Conservation (phyloP, 2,888 invertebrate genomes). For the Lingula anatina region DNA sequence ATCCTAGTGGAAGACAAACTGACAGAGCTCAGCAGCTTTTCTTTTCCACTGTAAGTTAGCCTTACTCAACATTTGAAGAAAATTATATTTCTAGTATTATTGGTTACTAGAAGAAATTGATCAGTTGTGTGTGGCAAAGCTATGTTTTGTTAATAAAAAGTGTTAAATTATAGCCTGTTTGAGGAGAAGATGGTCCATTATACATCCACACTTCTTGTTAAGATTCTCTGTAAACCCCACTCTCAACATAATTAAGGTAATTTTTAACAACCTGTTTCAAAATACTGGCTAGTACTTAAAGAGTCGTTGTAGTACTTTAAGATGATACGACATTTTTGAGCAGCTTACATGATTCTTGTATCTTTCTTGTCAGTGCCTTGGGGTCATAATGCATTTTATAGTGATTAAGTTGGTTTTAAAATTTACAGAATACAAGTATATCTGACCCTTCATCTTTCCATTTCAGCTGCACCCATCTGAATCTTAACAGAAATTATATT, state of each 20-base stretch:
- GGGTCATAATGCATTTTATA: neutral
- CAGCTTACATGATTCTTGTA: neutral
- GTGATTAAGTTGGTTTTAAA: neutral
- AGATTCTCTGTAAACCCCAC: too few species aligned
- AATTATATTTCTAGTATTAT: too few species aligned
- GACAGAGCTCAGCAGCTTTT: slow-evolving; percentile 17
- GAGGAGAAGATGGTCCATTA: too few species aligned
- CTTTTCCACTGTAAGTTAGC: slow-evolving; percentile 26
- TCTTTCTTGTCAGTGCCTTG: neutral
- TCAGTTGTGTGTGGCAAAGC: too few species aligned
- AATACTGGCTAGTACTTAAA: too few species aligned
- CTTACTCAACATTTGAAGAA: neutral
- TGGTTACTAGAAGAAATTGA: too few species aligned
- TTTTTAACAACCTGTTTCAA: too few species aligned
- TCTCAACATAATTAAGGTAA: too few species aligned
- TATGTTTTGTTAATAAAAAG: too few species aligned
- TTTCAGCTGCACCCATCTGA: slow-evolving; percentile 37
- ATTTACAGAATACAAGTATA: neutral
- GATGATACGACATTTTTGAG: neutral
- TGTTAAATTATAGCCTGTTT: too few species aligned
- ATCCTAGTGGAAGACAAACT: slow-evolving; percentile 31
- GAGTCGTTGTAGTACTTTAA: too few species aligned
- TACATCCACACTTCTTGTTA: too few species aligned
- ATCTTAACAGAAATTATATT: slow-evolving; percentile 31
- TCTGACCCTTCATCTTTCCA: neutral